A percentile compares a stretch with the other conserved stretches of the same genome.
Conservation (phyloP, 92 coral and sea anemone genomes). For the Nematostella vectensis region DNA sequence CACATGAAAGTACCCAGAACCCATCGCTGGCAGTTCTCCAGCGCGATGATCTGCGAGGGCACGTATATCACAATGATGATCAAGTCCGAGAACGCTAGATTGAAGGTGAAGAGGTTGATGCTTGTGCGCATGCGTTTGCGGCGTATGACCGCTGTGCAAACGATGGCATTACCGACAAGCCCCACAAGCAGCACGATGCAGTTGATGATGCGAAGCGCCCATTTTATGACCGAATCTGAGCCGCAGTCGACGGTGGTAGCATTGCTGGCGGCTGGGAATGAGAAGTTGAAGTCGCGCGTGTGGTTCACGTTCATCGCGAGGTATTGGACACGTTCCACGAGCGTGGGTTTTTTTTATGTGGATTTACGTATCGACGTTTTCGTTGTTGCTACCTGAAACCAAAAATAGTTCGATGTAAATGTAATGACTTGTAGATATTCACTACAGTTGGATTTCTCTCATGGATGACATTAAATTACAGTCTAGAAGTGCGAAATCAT, state of each 20-base stretch:
- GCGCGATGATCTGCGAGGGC: constrained; percentile 63
- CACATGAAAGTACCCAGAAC: constrained; percentile 53
- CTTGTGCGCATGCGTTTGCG: constrained; percentile 49
- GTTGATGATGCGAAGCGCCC: constrained; percentile 56
- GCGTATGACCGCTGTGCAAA: constrained; percentile 58
- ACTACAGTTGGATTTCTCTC: no score
- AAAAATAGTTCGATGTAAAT: no score
- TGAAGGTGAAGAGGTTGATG: constrained; percentile 54
- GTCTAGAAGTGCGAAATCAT: no score
- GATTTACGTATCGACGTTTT: no score
- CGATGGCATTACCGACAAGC: constrained; percentile 55
- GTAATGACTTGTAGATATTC: no score
- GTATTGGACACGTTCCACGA: no score
- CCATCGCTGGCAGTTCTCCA: constrained; percentile 63
- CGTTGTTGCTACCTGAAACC: no score
- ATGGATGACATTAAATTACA: no score
- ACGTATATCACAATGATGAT: constrained; percentile 52
- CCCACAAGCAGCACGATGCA: constrained; percentile 50
- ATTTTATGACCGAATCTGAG: constrained; percentile 4
- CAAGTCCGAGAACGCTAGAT: constrained; percentile 61
- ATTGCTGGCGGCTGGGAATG: background rate
- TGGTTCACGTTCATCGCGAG: no score
- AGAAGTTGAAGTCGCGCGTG: no score
- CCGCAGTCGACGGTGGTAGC: background rate
- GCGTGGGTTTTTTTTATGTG: no score